Evolutionary conservation across 2,113 vertebrate genomes (phyloP), one percentile per base, ranked within the genome.

Genomic region (Butastur rufipennis): DNA sequence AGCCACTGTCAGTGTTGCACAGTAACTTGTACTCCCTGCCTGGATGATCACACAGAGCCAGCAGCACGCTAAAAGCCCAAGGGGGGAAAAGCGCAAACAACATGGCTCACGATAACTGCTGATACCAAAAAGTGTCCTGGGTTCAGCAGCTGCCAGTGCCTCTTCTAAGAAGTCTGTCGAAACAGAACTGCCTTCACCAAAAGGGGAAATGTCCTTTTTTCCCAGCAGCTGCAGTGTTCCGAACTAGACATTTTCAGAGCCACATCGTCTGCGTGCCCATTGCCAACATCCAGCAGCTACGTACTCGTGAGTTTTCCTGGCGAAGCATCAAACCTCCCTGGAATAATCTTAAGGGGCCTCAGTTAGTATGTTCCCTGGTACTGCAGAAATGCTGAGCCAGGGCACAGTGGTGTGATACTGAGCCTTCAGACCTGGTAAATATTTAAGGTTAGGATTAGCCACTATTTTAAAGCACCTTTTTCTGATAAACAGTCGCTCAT

Each of bases 301-400:
- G 83, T 86, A 68, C 83, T 81, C 73, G 26, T 56, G 89, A 75
- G 73, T 95, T 95, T 95, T 96, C 95, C 86, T 97, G 94, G 96
- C 83, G 0, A 20, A 68, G 66, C 65, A 72, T 79, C 95, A 95
- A 96, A 72, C 32, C 29, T 84, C 84, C 62, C 53, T 95, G 81
- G 47, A 95, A 93, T 79, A 91, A 80, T 87, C 67, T 87, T 75
- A 59, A 95, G 78, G 36, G 67, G 83, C 80, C 86, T 94, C 83
- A 84, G 82, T 88, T 56, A 50, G 1, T 62, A 1, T 32, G 58
- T 89, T 95, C 93, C 36, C 62, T 89, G 83, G 83, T 40, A 43
- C 34, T 50, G 45, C 53, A 62, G 88, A 52, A 67, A 75, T 4
- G 1, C 81, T 81, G 81, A 94, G 83, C 73, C 91, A 50, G 56